Base-by-base conservation (phyloP, 2,113 vertebrate genomes). In the Canis aureus region DNA sequence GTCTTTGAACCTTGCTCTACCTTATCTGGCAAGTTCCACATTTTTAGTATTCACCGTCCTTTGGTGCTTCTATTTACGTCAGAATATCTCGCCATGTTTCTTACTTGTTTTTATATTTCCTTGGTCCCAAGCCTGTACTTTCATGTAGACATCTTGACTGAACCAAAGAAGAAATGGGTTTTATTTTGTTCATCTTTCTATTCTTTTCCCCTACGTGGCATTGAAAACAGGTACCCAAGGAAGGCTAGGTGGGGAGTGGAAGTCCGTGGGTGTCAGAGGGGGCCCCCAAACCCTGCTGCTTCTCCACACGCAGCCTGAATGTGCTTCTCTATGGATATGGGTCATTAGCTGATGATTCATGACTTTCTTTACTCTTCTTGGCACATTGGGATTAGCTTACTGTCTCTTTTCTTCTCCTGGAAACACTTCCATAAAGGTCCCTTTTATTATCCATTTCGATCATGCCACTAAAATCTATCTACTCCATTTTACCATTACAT, bases 321-420 rank as follows among this genome's bases (percentile, higher is more conserved):
- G 4, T 0, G 32, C 32, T 91, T 76, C 38, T 83, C 57, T 43
- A 66, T 73, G 32, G 23, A 13, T 51, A 4, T 5, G 53, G 59
- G 19, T 12, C 74, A 69, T 43, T 59, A 43, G 93, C 83, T 76
- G 88, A 53, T 67, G 57, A 84, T 38, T 83, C 92, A 76, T 43
- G 83, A 91, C 43, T 95, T 79, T 85, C 95, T 94, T 73, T 84
- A 80, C 84, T 95, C 53, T 92, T 80, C 87, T 87, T 94, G 88
- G 76, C 80, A 38, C n/a, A 9, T 43, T 87, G 83, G 69, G 95
- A 74, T n/a, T 35, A 95, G 27, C 10, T 13, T 9, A 76, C 74
- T 60, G 76, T 25, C 51, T 76, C 76, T 89, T 87, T 22, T 91
- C 55, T 73, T 81, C 66, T 74, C 55, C 55, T 89, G 67, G 74